Evolutionary conservation across 1,140 invertebrate species (phyloP), one percentile per base, ranked within the genome.

Genomic region (Mylabris phalerata): DNA sequence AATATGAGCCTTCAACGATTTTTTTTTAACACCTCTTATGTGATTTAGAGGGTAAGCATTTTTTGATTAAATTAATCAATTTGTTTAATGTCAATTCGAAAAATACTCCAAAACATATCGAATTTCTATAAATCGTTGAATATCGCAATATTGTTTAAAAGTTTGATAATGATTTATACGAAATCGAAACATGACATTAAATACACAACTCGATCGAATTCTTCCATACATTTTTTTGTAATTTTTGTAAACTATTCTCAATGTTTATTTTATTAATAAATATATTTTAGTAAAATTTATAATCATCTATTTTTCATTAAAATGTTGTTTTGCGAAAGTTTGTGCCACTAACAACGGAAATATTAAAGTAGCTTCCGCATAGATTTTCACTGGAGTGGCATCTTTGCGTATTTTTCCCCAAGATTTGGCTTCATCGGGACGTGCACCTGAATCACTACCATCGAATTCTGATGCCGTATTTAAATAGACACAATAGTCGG

Each of bases 401-500:
- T 89, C 86, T 67, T 84, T 85, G 70, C 85, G 86, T 57, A 99
- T 98, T 80, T 99, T 99, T 0, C 97, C 97, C 97, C 97, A 99
- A 3, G 94, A 98, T 9, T 98, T 82, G 0, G 97, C 97, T 79
- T 99, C 98, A 79, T 99, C 98, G 3, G 97, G 96, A 47, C 90
- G 79, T 0, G 97, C 98, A 7, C 98, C 98, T 61, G 94, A 91
- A 75, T 99, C 98, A 75, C 94, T 98, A 0, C 97, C 98, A 82
- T 99, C 98, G 81, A 90, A 99, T 78, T 99, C 98, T 27, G 87
- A 87, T 2, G 89, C 89, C n/a, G 97, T 99, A 74, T 99, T 99
- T 3, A 99, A 78, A 77, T 90, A 99, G 5, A 99, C 94, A 1
- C 93, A 82, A 78, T 83, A 99, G 75, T 99, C 94, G 10, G 95